phyloP scores from a whole-genome alignment of 2,113 vertebrate genomes.

The Promerops cafer region DNA sequence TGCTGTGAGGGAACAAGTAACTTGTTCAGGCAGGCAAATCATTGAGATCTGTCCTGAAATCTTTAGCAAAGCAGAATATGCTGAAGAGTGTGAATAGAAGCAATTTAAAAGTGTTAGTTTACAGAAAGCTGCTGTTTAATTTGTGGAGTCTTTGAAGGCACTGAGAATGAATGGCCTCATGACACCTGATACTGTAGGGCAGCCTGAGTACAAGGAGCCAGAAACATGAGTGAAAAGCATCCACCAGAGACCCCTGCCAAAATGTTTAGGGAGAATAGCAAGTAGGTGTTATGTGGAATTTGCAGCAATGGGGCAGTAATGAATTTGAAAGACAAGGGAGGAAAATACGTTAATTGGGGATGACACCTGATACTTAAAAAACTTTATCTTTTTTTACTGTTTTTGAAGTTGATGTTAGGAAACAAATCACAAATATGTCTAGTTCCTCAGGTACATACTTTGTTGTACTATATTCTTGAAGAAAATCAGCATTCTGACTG shows the following conservation, averaged over 20 bases:
- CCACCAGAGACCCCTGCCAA: background rate
- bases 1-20: background rate
- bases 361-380: background rate
- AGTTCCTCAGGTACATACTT: background rate
- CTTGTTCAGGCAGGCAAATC: background rate
- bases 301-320: background rate
- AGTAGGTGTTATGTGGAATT: background rate
- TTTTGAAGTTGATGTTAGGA: background rate
- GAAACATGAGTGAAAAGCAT: background rate
- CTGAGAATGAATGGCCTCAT: background rate
- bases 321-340: background rate
- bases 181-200: background rate
- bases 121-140: background rate
- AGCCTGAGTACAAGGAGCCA: background rate
- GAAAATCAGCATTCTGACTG: background rate
- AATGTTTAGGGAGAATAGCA: background rate
- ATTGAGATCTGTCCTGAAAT: background rate
- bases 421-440: background rate
- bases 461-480: background rate
- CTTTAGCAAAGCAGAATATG: background rate
- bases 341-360: background rate
- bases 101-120: conserved; percentile 43
- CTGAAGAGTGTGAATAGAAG: conserved; percentile 8
- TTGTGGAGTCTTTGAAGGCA: background rate
- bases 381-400: background rate